Conservation (phyloP, 2,888 invertebrate genomes). For the Pasiphila rectangulata region DNA sequence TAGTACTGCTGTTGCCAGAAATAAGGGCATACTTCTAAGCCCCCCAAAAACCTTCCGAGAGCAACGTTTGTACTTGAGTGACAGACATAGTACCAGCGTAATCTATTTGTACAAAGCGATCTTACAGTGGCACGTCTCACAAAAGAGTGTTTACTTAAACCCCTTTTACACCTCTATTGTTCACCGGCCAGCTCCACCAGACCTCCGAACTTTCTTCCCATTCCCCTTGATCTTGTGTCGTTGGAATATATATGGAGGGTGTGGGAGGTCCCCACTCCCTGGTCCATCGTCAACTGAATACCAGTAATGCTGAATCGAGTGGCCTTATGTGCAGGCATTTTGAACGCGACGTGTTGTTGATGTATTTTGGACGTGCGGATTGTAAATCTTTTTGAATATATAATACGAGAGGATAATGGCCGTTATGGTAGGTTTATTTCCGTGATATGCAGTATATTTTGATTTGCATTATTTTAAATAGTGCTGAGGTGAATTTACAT, state of each 20-base stretch:
- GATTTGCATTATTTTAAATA: constrained; percentile 16
- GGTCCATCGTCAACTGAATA: constrained; percentile 52
- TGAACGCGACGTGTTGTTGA: constrained; percentile 50
- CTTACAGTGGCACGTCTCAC: constrained; percentile 65
- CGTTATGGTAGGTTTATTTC: constrained; percentile 8
- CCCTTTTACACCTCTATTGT: constrained; percentile 78
- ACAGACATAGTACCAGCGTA: constrained; percentile 62
- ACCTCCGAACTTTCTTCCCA: constrained; percentile 38
- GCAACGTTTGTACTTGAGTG: constrained; percentile 40
- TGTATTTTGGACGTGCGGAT: constrained; percentile 32
- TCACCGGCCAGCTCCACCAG: constrained; percentile 48
- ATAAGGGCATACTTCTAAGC: constrained; percentile 27
- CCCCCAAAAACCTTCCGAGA: constrained; percentile 32
- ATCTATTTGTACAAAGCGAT: constrained; percentile 74
- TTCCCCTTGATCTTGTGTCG: constrained; percentile 23
- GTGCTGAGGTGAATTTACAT: constrained; percentile 11
- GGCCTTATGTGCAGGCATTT: constrained; percentile 61
- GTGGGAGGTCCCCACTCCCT: constrained; percentile 40
- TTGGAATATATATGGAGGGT: constrained; percentile 23
- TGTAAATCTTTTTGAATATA: constrained; percentile 30
- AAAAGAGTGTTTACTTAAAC: constrained; percentile 79
- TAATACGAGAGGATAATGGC: constrained; percentile 12
- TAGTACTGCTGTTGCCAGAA: constrained; percentile 1
- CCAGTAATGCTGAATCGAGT: constrained; percentile 63
- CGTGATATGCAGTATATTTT: constrained; percentile 17